Percentiles rank a stretch among this genome's conserved stretches.
Conservation (phyloP, 2,113 vertebrate genomes). For the Colistium nudipinnis region DNA sequence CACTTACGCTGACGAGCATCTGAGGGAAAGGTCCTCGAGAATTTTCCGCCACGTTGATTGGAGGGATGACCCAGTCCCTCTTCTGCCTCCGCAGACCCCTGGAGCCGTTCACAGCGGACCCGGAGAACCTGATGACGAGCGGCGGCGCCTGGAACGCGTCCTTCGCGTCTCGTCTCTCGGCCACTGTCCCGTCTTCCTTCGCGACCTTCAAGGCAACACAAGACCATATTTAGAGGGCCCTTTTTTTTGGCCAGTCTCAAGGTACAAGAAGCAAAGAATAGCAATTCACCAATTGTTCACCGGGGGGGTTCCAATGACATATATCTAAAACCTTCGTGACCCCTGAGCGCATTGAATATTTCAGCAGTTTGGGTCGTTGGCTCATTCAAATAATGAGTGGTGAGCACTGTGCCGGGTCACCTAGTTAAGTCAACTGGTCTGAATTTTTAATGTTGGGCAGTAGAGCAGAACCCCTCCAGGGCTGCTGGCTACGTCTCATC, state of each 20-base stretch:
- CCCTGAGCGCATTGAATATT: not conserved
- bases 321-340: not conserved
- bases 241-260: not conserved
- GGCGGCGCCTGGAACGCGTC: slow-evolving; percentile 65
- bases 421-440: not conserved
- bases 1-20: slow-evolving; percentile 96
- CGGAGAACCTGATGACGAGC: slow-evolving; percentile 81
- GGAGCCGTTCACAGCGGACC: slow-evolving; percentile 75
- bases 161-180: slow-evolving; percentile 49
- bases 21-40: slow-evolving; percentile 95
- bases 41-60: slow-evolving; percentile 96
- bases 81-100: slow-evolving; percentile 89
- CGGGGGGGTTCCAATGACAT: not conserved
- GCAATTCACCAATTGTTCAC: not conserved
- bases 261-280: not conserved
- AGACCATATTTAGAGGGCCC: slow-evolving; percentile 23
- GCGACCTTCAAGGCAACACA: slow-evolving; percentile 66
- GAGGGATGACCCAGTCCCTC: slow-evolving; percentile 97
- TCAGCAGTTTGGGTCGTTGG: not conserved
- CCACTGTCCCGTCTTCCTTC: slow-evolving; percentile 44
- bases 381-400: not conserved
- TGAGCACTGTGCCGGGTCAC: not conserved
- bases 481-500: not conserved
- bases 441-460: not conserved
- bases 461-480: not conserved